A percentile compares a stretch with the other conserved stretches of the same genome.
Conservation (phyloP, 64 coral and sea anemone species). For the Montipora sp. region DNA sequence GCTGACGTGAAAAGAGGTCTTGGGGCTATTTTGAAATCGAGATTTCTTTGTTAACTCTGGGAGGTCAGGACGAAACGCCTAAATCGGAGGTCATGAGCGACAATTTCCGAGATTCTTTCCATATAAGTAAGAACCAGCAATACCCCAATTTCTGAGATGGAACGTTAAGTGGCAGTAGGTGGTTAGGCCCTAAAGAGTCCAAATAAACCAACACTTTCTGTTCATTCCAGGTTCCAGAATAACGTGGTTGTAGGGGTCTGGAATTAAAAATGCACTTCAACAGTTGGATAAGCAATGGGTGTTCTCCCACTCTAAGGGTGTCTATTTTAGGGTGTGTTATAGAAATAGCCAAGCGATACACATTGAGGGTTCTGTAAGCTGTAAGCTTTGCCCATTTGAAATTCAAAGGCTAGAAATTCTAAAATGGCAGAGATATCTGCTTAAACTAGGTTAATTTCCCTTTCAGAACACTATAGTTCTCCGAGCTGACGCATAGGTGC, state of each 20-base stretch:
- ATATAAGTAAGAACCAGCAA: slow-evolving; percentile 51
- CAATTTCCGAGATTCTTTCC: slow-evolving; percentile 52
- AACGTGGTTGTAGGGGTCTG: slow-evolving; percentile 9
- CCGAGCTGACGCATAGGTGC: background rate
- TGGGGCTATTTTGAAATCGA: too few relatives aligned
- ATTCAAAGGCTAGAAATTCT: background rate
- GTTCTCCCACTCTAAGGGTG: background rate
- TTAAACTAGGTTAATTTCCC: background rate
- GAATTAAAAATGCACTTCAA: slow-evolving; percentile 18
- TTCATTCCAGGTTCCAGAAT: slow-evolving; percentile 38
- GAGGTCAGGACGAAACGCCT: background rate
- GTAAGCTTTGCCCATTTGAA: background rate
- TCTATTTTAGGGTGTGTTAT: slow-evolving; percentile 4
- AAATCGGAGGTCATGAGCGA: slow-evolving; percentile 37
- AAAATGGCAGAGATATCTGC: background rate
- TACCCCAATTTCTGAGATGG: slow-evolving; percentile 31
- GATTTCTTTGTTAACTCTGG: background rate
- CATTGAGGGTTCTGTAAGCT: background rate
- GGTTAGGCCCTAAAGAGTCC: background rate
- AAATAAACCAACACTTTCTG: background rate
- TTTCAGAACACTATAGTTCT: background rate
- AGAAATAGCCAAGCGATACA: slow-evolving; percentile 29
- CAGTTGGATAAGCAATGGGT: background rate
- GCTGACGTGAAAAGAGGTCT: too few relatives aligned
- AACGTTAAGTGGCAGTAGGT: background rate